Evolutionary conservation across 2,797 vertebrate species (phyloP).

Genomic region (Hyperoplus immaculatus): DNA sequence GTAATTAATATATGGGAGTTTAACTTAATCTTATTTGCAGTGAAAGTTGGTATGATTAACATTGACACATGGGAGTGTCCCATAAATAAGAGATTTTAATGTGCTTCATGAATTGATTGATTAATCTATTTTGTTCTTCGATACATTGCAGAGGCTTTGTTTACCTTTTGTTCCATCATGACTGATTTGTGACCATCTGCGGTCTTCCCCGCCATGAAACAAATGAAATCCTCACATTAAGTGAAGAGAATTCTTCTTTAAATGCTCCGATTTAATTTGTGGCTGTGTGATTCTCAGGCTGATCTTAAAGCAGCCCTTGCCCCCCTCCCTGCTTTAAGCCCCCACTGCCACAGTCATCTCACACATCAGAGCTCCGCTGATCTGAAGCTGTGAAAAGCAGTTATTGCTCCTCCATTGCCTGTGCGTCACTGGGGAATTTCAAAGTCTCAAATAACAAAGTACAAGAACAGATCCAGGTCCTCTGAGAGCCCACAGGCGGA

Average conservation of each 20-base stretch:
- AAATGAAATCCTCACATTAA: slow-evolving; percentile 5
- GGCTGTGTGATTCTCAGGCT: slow-evolving; percentile 33
- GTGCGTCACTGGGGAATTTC: slow-evolving; percentile 62
- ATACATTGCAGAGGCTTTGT: not conserved
- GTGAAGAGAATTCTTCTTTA: not conserved
- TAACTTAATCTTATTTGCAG: not conserved
- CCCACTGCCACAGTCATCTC: slow-evolving; percentile 54
- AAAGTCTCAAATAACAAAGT: slow-evolving; percentile 71
- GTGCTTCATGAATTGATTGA: slow-evolving; percentile 1
- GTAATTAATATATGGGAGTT: not conserved
- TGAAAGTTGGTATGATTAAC: not conserved
- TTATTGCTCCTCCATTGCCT: slow-evolving; percentile 65
- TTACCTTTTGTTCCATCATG: not conserved
- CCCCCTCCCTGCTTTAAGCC: slow-evolving; percentile 27
- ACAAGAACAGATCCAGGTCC: slow-evolving; percentile 56
- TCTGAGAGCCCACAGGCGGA: slow-evolving; percentile 52
- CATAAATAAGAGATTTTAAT: not conserved
- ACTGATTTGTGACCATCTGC: slow-evolving; percentile 1
- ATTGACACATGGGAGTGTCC: not conserved
- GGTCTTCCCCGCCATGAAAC: slow-evolving; percentile 4
- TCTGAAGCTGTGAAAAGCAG: slow-evolving; percentile 75
- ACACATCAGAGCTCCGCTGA: slow-evolving; percentile 74
- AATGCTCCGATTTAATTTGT: slow-evolving; percentile 12
- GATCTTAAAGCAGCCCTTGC: slow-evolving; percentile 42
- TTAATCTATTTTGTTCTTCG: not conserved